These are phyloP conservation scores for Peucedramus taeniatus DNA, from an alignment of 2,113 vertebrate species.

Conservation along the genomic window DNA sequence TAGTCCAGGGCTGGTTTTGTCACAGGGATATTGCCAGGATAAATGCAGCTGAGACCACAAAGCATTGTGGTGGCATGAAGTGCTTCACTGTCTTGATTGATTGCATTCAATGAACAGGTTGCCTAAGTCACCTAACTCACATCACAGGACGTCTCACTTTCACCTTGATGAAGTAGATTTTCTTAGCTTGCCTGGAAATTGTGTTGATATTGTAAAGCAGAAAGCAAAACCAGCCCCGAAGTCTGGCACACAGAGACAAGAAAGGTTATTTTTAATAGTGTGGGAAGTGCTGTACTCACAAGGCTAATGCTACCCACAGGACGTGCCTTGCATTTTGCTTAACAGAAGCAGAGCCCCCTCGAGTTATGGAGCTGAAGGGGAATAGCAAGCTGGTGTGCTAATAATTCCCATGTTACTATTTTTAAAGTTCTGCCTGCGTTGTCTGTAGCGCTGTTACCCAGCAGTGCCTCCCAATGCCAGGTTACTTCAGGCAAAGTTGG, in stretches of 20 bases:
- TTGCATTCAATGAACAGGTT: too few species aligned
- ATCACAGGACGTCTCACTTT: not conserved
- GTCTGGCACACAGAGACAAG: not conserved
- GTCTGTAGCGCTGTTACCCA: not conserved
- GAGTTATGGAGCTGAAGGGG: not conserved
- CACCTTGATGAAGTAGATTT: not conserved
- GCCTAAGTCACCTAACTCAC: not conserved
- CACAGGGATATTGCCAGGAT: not conserved
- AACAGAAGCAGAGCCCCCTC: not conserved
- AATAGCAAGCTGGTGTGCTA: constrained; percentile 31
- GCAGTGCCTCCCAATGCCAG: not conserved
- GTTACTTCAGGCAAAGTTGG: not conserved
- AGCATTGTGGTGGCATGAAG: accelerated
- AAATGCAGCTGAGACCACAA: not conserved
- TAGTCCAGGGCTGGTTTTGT: not conserved
- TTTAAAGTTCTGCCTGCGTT: not conserved
- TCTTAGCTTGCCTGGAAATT: not conserved
- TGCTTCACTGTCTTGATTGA: not conserved
- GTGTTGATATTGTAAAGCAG: not conserved
- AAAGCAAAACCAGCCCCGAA: not conserved
- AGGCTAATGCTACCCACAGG: not conserved
- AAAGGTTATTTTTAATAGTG: constrained; percentile 46
- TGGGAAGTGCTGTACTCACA: constrained; percentile 20
- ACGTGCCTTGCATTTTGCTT: constrained; percentile 10
- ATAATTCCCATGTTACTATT: constrained; percentile 21